These are phyloP conservation scores for Sylvia borin DNA, from an alignment of 2,797 vertebrate species.

Conservation along the genomic window DNA sequence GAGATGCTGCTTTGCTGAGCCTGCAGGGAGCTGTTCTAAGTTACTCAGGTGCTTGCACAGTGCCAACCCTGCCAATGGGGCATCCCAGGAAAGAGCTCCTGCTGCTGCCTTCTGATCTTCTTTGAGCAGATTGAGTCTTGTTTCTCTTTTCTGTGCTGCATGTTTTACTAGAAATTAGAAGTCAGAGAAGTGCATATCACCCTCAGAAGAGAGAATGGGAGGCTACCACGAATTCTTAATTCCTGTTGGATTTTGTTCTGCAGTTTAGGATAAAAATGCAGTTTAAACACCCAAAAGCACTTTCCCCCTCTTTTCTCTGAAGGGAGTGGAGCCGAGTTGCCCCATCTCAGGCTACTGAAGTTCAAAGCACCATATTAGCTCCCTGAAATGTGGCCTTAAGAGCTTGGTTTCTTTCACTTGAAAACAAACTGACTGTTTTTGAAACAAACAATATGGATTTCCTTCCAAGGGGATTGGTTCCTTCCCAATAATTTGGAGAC, in stretches of 20 bases:
- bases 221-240: neutral
- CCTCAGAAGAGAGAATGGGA: neutral
- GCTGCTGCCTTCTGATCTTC: neutral
- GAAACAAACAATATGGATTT: neutral
- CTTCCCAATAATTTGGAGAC: neutral
- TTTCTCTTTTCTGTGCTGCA: neutral
- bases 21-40: neutral
- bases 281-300: neutral
- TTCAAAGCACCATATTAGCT: neutral
- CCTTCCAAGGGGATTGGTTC: neutral
- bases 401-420: neutral
- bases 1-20: neutral
- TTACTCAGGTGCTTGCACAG: neutral
- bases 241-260: neutral
- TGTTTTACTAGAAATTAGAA: neutral
- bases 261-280: neutral
- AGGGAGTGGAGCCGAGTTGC: neutral
- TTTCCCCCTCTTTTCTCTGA: neutral
- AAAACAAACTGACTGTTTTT: neutral
- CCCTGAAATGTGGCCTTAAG: neutral
- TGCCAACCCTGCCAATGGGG: neutral
- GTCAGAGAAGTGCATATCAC: neutral
- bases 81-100: neutral
- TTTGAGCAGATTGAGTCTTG: neutral
- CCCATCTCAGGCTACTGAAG: accelerated